Percentiles rank a stretch among this genome's conserved stretches.
Conservation (phyloP, 1,140 invertebrate genomes). For the Zelostemma sp. region DNA sequence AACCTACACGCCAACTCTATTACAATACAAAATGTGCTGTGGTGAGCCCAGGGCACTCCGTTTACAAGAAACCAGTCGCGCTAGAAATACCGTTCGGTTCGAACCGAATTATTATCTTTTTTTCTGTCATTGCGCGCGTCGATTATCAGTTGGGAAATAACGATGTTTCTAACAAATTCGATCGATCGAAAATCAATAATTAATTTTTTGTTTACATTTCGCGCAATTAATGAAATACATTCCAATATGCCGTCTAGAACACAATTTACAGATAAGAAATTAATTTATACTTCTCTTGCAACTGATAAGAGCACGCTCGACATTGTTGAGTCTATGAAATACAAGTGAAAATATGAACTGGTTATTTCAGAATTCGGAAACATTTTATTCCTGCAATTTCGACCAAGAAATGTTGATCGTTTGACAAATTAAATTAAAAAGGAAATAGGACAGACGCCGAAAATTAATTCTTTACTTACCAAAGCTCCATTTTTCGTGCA, state of each 20-base stretch:
- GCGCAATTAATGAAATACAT: background rate
- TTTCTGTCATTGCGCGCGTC: constrained; percentile 42
- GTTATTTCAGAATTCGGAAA: too few relatives aligned
- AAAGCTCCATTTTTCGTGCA: too few relatives aligned
- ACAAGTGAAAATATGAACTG: background rate
- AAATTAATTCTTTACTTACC: too few relatives aligned
- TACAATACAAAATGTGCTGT: constrained; percentile 13
- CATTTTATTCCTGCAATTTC: too few relatives aligned
- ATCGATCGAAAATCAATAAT: constrained; percentile 39
- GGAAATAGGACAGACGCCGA: too few relatives aligned
- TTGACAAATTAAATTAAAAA: too few relatives aligned
- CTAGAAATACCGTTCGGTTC: constrained; percentile 27
- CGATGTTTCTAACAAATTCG: constrained; percentile 26
- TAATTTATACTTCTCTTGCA: background rate
- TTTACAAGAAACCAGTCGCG: constrained; percentile 15
- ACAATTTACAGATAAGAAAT: background rate
- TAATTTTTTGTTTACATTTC: background rate
- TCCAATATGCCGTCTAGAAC: background rate
- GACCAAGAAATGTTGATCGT: too few relatives aligned
- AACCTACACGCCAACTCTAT: constrained; percentile 9
- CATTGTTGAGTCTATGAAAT: background rate
- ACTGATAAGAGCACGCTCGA: background rate
- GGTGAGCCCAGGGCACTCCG: constrained; percentile 5
- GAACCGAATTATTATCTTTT: constrained; percentile 17
- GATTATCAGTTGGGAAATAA: constrained; percentile 30